Conservation (phyloP, 1,140 invertebrate species). For the Drosophila bipectinata region DNA sequence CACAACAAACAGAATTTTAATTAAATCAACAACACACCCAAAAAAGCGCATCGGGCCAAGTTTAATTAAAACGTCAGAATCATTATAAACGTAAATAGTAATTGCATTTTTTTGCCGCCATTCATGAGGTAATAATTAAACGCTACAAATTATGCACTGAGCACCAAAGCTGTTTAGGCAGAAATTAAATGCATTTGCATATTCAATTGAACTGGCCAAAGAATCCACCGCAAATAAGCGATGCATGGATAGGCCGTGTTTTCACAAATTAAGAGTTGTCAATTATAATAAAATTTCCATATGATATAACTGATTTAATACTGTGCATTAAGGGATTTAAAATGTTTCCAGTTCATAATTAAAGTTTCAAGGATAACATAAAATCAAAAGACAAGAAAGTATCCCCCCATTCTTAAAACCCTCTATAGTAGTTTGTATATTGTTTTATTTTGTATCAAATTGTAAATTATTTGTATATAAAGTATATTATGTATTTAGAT, state of each 20-base stretch:
- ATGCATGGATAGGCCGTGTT: conserved; percentile 22
- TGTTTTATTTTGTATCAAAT: conserved; percentile 74
- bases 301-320: conserved; percentile 1
- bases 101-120: conserved; percentile 48
- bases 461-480: conserved; percentile 72
- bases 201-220: conserved; percentile 42
- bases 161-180: conserved; percentile 60
- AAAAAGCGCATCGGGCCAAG: conserved; percentile 17
- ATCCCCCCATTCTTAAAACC: too few relatives aligned
- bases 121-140: conserved; percentile 42
- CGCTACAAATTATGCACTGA: conserved; percentile 36
- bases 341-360: not conserved
- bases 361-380: not conserved
- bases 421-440: conserved; percentile 25
- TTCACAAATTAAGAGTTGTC: conserved; percentile 34
- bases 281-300: conserved; percentile 31
- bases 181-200: conserved; percentile 67
- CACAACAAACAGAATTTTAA: conserved; percentile 45
- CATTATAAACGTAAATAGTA: conserved; percentile 43
- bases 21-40: conserved; percentile 42
- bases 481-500: conserved; percentile 33
- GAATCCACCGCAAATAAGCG: conserved; percentile 3
- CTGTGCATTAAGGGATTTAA: not conserved
- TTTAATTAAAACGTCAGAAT: conserved; percentile 57
- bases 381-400: too few relatives aligned